Evolutionary conservation across 1,140 invertebrate species (phyloP).

Genomic region (Fopius arisanus): DNA sequence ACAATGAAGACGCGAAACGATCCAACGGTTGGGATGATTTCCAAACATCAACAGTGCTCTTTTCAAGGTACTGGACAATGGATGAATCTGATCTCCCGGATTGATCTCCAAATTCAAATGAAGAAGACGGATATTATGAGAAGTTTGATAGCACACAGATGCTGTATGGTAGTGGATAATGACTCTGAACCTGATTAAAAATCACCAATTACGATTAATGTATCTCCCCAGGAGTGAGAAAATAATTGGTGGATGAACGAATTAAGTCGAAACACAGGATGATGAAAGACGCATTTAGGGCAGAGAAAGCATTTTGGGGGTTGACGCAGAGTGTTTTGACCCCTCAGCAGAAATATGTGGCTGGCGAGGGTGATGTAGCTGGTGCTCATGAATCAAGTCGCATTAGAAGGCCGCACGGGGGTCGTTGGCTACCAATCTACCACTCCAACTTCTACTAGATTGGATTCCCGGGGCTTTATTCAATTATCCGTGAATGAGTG

Average conservation of each 20-base stretch:
- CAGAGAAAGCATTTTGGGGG: constrained; percentile 36
- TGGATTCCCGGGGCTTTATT: constrained; percentile 62
- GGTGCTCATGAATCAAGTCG: constrained; percentile 65
- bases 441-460: constrained; percentile 60
- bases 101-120: constrained; percentile 12
- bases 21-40: background rate
- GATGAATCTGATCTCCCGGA: background rate
- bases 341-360: constrained; percentile 44
- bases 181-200: background rate
- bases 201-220: background rate
- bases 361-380: constrained; percentile 29
- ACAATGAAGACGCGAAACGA: constrained; percentile 39
- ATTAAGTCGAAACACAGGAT: constrained; percentile 58
- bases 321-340: constrained; percentile 59
- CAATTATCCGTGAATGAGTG: constrained; percentile 58
- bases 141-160: too few relatives aligned
- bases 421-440: constrained; percentile 57
- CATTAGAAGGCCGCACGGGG: constrained; percentile 52
- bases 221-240: constrained; percentile 42
- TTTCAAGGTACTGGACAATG: constrained; percentile 32
- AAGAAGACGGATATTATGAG: too few relatives aligned
- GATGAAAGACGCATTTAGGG: constrained; percentile 63
- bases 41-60: constrained; percentile 17
- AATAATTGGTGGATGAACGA: constrained; percentile 61
- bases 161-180: too few relatives aligned